Base-by-base conservation (phyloP, 2,797 vertebrate genomes). In the Orientallactaga sibirica region DNA sequence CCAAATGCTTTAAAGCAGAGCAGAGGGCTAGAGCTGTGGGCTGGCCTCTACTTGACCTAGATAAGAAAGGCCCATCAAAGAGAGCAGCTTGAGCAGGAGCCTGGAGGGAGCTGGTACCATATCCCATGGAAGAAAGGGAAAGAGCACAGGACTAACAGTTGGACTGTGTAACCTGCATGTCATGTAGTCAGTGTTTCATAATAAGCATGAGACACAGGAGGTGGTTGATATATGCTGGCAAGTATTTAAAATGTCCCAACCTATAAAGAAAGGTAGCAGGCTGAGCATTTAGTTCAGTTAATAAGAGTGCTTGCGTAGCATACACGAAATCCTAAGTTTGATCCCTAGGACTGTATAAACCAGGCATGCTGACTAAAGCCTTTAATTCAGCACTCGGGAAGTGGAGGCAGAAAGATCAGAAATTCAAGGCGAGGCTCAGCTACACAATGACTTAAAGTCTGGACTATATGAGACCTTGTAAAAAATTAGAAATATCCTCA, bases 31-130 rank as follows among this genome's bases (percentile, higher is more conserved):
- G 37, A 18, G 27, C n/a, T 86, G 24, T 89, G 48, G 20, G 78
- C 15, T 24, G 37, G 67, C 66, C 67, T 61, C 1, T n/a, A 73
- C 33, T 52, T 88, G 75, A 82, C 94, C 71, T 68, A 80, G 19
- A 76, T 96, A 48, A 83, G 55, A 90, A 86, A 74, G 11, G 77
- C n/a, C 41, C 20, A 81, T 9, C 70, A 89, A 19, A 75, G 27
- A 71, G 3, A 89, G 86, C 67, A 90, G 33, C 52, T 74, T 90
- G 29, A 75, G 25, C 84, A 79, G 85, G 88, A 43, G 68, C 70
- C 70, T 55, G 58, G 82, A 88, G 85, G 92, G 86, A 95, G 24
- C 77, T 86, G 14, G 41, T n/a, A 84, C 68, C 55, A 88, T 43
- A n/a, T n/a, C 27, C 79, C 41, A 55, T 25, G n/a, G 70, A 92